Evolutionary conservation across 2,113 vertebrate genomes (phyloP).

Genomic region (Burhinus oedicnemus): DNA sequence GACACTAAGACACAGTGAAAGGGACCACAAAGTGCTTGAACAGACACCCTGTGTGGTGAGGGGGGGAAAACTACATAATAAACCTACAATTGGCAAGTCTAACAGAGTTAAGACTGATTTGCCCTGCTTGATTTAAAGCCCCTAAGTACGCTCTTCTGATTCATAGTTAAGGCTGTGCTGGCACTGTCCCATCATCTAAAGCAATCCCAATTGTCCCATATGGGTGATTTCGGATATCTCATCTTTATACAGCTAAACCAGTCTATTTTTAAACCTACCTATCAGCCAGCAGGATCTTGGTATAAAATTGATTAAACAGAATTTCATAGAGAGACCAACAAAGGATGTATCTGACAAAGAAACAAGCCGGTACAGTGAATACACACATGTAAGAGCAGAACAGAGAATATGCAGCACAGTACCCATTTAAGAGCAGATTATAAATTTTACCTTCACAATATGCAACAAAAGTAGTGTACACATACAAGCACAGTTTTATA

Average conservation of each 20-base stretch:
- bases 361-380: background rate
- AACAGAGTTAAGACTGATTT: background rate
- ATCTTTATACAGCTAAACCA: background rate
- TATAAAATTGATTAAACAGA: background rate
- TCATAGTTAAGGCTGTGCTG: background rate
- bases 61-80: background rate
- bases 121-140: background rate
- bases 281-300: conserved; percentile 7
- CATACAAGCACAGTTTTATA: background rate
- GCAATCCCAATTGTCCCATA: background rate
- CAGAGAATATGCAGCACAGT: rapidly evolving
- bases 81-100: background rate
- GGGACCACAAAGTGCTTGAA: background rate
- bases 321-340: background rate
- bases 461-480: background rate
- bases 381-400: background rate
- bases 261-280: background rate
- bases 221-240: background rate
- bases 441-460: background rate
- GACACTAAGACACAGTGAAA: rapidly evolving
- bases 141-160: background rate
- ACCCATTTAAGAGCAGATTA: background rate
- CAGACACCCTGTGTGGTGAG: background rate
- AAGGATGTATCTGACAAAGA: background rate
- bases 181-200: background rate